Conservation (phyloP, 2,888 invertebrate species). For the Cataglyphis cursor region DNA sequence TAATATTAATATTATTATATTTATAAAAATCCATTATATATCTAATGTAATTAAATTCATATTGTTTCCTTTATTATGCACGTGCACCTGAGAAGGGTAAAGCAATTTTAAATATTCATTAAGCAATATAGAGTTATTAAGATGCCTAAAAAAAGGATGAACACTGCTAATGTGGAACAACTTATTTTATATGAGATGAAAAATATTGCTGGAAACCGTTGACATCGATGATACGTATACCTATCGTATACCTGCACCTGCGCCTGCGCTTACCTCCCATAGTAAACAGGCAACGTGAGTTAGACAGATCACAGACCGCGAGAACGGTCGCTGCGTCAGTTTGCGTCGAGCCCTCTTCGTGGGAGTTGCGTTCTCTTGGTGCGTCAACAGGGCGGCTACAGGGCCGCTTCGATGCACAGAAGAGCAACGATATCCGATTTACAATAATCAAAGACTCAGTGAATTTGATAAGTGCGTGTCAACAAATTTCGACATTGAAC, state of each 20-base stretch:
- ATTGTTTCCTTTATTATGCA: not conserved
- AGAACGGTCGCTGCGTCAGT: slow-evolving; percentile 67
- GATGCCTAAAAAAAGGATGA: not conserved
- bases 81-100: not conserved
- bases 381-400: slow-evolving; percentile 41
- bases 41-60: slow-evolving; percentile 2
- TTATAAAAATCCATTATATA: not conserved
- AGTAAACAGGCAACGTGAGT: slow-evolving; percentile 68
- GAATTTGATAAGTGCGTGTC: slow-evolving; percentile 54
- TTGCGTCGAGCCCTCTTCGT: slow-evolving; percentile 69
- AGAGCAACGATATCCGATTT: slow-evolving; percentile 62
- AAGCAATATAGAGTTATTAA: not conserved
- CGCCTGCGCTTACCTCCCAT: slow-evolving; percentile 54
- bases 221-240: slow-evolving; percentile 58
- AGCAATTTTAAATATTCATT: not conserved
- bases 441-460: slow-evolving; percentile 50
- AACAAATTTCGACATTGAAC: slow-evolving; percentile 54
- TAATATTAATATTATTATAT: not conserved
- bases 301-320: slow-evolving; percentile 64
- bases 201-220: slow-evolving; percentile 35
- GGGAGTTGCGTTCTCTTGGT: slow-evolving; percentile 72
- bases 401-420: slow-evolving; percentile 66
- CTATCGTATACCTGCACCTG: slow-evolving; percentile 35
- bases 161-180: not conserved
- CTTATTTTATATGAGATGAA: not conserved